These are phyloP conservation scores for Drosophila kikkawai DNA, from an alignment of 1,140 invertebrate species.

Conservation along the genomic window DNA sequence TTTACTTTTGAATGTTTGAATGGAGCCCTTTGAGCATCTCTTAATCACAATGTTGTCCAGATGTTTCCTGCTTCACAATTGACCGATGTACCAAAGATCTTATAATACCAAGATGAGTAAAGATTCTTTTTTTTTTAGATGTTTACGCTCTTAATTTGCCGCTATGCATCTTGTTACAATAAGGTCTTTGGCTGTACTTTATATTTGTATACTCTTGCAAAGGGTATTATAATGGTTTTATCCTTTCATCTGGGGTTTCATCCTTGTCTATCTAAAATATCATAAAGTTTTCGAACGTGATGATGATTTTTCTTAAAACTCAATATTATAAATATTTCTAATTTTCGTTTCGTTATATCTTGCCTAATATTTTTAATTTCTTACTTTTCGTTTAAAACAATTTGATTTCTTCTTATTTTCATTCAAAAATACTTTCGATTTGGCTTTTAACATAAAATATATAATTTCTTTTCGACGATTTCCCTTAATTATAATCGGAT, in stretches of 20 bases:
- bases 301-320: neutral
- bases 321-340: neutral
- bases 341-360: neutral
- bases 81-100: neutral
- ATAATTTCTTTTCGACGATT: neutral
- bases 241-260: neutral
- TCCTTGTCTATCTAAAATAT: neutral
- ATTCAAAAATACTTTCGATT: constrained; percentile 2
- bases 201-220: neutral
- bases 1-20: neutral
- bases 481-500: neutral
- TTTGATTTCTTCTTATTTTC: neutral
- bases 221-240: neutral
- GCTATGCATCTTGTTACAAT: neutral
- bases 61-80: neutral
- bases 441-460: neutral
- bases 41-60: neutral
- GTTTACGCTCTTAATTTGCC: neutral
- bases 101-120: neutral
- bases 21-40: constrained; percentile 10
- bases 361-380: neutral
- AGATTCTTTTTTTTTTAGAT: neutral
- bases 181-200: neutral
- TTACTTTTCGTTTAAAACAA: neutral
- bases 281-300: neutral